Evolutionary conservation across 53 echinoderm and acorn worm species (phyloP).

Genomic region (Antedon mediterranea): DNA sequence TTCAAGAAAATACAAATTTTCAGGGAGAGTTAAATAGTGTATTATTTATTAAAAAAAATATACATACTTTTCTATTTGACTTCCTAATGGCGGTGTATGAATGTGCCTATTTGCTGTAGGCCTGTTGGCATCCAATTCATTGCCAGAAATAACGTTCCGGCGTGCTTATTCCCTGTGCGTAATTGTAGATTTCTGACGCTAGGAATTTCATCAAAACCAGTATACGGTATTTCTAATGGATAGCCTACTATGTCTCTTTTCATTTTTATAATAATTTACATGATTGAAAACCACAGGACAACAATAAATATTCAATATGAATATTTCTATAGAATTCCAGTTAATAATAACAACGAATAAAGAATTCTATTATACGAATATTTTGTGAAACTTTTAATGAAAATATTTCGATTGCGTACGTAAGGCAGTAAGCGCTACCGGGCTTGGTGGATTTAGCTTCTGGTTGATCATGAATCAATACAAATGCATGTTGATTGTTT

Average conservation of each 20-base stretch:
- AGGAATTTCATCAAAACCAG: not conserved
- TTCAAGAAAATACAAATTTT: too few relatives aligned
- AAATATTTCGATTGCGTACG: not conserved
- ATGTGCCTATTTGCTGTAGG: too few relatives aligned
- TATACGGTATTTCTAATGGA: not conserved
- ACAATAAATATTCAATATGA: not conserved
- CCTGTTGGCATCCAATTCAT: too few relatives aligned
- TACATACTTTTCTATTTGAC: too few relatives aligned
- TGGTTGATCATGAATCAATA: too few relatives aligned
- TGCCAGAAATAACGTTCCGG: too few relatives aligned
- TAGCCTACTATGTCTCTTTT: not conserved
- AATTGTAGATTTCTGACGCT: too few relatives aligned
- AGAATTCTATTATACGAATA: not conserved
- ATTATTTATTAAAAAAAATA: too few relatives aligned
- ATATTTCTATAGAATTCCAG: not conserved
- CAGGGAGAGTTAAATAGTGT: too few relatives aligned
- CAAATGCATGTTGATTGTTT: not conserved
- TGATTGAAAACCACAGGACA: not conserved
- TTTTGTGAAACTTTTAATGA: not conserved
- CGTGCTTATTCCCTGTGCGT: too few relatives aligned
- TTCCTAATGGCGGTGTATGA: too few relatives aligned
- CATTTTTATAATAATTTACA: not conserved
- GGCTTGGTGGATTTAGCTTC: too few relatives aligned
- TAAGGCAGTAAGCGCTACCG: not conserved
- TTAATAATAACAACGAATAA: not conserved